Evolutionary conservation across 2,797 vertebrate species (phyloP), one percentile per base, ranked within the genome.

Genomic region (Coilia nasus): DNA sequence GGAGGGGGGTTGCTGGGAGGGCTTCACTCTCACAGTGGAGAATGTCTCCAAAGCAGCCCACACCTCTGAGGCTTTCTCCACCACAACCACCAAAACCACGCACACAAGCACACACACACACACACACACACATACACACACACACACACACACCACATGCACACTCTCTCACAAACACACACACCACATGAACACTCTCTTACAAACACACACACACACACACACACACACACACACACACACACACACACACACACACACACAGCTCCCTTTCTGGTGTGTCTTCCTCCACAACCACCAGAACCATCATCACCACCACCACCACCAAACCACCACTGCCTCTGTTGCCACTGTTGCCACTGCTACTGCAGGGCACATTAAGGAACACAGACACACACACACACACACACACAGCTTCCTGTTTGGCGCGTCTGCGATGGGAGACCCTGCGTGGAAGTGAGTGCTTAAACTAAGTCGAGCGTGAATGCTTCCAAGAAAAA

Each of bases 401-500:
- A 54, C 50, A 54, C 50, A 54, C 50, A 54, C 7, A 95, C 95
- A 93, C 28, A 57, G 94, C 94, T 91, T 92, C 93, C 91, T 90
- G 91, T 93, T 25, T 93, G 94, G 94, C 92, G 88, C 90, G n/a
- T 84, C 88, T 88, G 93, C 93, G 91, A 91, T 94, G 94, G 93
- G 94, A 96, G 96, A 95, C 93, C 46, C 93, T 91, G 94, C 92
- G 90, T 93, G 93, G 90, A 78, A 93, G 91, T 96, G 96, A 97
- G 95, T 96, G 94, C 94, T 96, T 96, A 95, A 95, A 94, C 87
- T 94, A 93, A 95, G 93, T 92, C 86, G 94, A 96, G 95, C 95
- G 93, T 95, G 96, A 96, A 96, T 94, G 90, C 93, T 96, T 95
- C 96, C 93, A 91, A 96, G 94, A 96, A 95, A 95, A 97, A 97